These are phyloP conservation scores for Sphaeramia orbicularis DNA, from an alignment of 2,797 vertebrate genomes.

Conservation along the genomic window DNA sequence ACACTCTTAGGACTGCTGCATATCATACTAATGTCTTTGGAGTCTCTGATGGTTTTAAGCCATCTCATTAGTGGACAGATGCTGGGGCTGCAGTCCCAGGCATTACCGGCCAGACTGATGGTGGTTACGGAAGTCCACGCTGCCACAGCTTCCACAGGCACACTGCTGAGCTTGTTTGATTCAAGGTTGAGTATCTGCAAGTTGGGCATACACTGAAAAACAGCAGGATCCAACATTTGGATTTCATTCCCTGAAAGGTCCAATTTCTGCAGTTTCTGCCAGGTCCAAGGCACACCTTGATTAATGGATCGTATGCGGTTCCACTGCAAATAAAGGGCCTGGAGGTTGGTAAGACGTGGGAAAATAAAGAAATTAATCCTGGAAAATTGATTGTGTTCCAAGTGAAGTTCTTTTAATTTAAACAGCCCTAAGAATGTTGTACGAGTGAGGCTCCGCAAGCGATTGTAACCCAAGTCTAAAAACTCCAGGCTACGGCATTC, in stretches of 20 bases:
- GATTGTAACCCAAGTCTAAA: slow-evolving; percentile 96
- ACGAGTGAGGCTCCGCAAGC: slow-evolving; percentile 91
- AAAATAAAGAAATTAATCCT: slow-evolving; percentile 97
- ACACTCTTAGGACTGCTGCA: slow-evolving; percentile 93
- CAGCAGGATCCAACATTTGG: slow-evolving; percentile 87
- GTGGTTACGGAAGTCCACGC: slow-evolving; percentile 93
- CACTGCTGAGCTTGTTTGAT: slow-evolving; percentile 95
- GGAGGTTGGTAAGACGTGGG: slow-evolving; percentile 94
- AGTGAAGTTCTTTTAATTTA: slow-evolving; percentile 93
- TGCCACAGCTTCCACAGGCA: slow-evolving; percentile 92
- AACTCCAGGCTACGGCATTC: slow-evolving; percentile 97
- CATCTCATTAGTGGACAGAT: slow-evolving; percentile 95
- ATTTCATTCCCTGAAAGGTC: slow-evolving; percentile 97
- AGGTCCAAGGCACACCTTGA: slow-evolving; percentile 94
- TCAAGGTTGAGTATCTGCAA: slow-evolving; percentile 94
- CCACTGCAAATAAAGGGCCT: slow-evolving; percentile 95
- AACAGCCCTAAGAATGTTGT: slow-evolving; percentile 94
- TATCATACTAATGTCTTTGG: slow-evolving; percentile 95
- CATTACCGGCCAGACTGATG: slow-evolving; percentile 93
- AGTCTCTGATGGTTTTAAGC: slow-evolving; percentile 92
- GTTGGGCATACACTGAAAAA: slow-evolving; percentile 95
- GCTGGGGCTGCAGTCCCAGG: slow-evolving; percentile 95
- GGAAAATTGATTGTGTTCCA: slow-evolving; percentile 98
- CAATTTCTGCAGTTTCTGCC: slow-evolving; percentile 94
- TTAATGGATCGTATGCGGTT: slow-evolving; percentile 94